phyloP scores from a whole-genome alignment of 2,797 vertebrate species.

The Morus bassanus region DNA sequence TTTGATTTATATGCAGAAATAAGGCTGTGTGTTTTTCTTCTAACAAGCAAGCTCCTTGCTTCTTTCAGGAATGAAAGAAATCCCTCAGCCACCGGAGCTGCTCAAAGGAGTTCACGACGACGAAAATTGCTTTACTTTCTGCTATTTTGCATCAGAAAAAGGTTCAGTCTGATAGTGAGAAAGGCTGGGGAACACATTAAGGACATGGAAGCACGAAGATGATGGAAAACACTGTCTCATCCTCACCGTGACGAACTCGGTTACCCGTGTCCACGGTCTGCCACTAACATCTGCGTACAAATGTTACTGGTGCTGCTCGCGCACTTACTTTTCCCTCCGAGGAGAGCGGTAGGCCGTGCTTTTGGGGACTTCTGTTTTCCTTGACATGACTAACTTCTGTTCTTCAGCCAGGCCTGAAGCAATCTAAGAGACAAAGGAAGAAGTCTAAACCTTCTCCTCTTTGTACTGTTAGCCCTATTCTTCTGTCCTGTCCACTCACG shows the following conservation, averaged over 20 bases:
- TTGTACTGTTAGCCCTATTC: accelerated
- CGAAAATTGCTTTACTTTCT: constrained; percentile 14
- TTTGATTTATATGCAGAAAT: constrained; percentile 61
- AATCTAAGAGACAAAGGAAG: not conserved
- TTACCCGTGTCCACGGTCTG: not conserved
- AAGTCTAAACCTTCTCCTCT: not conserved
- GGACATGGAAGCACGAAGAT: not conserved
- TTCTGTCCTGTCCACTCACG: not conserved
- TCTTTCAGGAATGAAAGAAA: constrained; percentile 76
- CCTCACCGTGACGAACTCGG: not conserved
- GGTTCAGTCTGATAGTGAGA: not conserved
- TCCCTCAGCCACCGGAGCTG: not conserved
- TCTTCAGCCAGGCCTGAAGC: not conserved
- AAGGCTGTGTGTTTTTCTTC: constrained; percentile 13
- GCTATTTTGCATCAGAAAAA: constrained; percentile 15
- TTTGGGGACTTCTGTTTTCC: not conserved
- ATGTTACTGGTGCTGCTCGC: accelerated
- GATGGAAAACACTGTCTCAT: not conserved
- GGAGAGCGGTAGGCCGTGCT: not conserved
- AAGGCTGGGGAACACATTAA: not conserved
- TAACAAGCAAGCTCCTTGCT: constrained; percentile 76
- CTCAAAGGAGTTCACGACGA: not conserved
- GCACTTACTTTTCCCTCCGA: not conserved
- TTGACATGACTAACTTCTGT: not conserved
- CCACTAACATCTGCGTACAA: not conserved